A percentile compares a stretch with the other conserved stretches of the same genome.
Conservation (phyloP, 2,113 vertebrate species). For the Oryzias javanicus region DNA sequence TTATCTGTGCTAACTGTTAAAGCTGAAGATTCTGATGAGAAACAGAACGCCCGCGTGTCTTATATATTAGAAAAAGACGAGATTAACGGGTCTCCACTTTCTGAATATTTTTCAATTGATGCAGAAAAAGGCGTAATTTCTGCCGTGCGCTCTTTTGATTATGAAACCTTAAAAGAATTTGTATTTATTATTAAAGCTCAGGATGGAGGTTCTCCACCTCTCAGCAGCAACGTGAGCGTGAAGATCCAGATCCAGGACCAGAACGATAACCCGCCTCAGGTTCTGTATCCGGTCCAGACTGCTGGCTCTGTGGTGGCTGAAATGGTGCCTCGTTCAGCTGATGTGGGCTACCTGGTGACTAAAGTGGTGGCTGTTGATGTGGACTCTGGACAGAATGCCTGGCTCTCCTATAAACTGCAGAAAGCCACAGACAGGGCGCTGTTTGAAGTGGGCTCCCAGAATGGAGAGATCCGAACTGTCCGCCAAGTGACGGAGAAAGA, state of each 20-base stretch:
- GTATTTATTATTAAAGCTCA: too few species aligned
- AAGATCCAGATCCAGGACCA: slow-evolving; percentile 20
- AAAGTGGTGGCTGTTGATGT: slow-evolving; percentile 70
- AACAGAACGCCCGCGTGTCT: slow-evolving; percentile 2
- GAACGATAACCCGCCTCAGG: slow-evolving; percentile 4
- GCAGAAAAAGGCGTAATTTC: too few species aligned
- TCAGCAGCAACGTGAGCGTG: slow-evolving; percentile 43
- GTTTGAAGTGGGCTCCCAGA: slow-evolving; percentile 34
- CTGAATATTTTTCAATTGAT: too few species aligned
- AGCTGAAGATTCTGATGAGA: slow-evolving; percentile 46
- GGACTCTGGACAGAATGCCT: slow-evolving; percentile 72
- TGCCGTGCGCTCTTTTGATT: too few species aligned
- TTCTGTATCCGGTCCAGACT: slow-evolving; percentile 7
- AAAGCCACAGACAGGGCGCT: slow-evolving; percentile 37
- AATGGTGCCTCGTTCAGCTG: slow-evolving; percentile 61
- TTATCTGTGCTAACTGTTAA: slow-evolving; percentile 25
- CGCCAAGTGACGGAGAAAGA: slow-evolving; percentile 19
- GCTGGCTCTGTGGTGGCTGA: slow-evolving; percentile 8
- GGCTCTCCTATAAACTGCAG: slow-evolving; percentile 58
- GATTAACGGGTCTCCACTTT: too few species aligned
- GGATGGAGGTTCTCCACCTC: slow-evolving; percentile 2
- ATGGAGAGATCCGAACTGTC: slow-evolving; percentile 31
- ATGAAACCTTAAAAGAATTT: too few species aligned
- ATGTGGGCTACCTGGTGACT: slow-evolving; percentile 64
- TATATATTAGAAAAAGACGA: too few species aligned